phyloP scores from a whole-genome alignment of 2,113 vertebrate species.

The Grammomys surdaster region DNA sequence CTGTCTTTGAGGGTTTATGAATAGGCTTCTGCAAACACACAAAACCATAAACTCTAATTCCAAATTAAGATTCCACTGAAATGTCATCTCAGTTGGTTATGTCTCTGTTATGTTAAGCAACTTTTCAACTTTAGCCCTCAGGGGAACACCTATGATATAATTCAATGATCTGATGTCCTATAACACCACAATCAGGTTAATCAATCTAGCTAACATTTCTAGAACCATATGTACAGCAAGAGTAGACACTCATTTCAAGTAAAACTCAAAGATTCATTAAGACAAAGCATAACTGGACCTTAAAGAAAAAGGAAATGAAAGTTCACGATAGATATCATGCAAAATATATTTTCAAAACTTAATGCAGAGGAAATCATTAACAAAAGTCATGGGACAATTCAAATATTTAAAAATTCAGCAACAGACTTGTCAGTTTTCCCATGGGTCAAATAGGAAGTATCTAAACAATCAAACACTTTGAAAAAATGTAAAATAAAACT shows the following conservation, averaged over 20 bases:
- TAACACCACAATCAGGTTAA: neutral
- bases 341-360: neutral
- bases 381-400: neutral
- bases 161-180: neutral
- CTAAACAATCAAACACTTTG: neutral
- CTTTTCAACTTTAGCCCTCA: neutral
- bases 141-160: neutral
- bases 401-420: neutral
- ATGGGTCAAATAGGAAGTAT: neutral
- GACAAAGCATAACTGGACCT: neutral
- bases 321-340: neutral
- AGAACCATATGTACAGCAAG: neutral
- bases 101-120: neutral
- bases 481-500: constrained; percentile 24
- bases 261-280: neutral
- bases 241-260: neutral
- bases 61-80: neutral
- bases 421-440: neutral
- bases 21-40: neutral
- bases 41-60: neutral
- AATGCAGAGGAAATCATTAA: neutral
- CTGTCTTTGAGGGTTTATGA: too few species aligned
- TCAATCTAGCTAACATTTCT: neutral
- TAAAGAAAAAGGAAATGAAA: neutral
- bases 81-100: neutral